Evolutionary conservation across 2,888 invertebrate species (phyloP), one percentile per base, ranked within the genome.

Genomic region (Drosophila mettleri): DNA sequence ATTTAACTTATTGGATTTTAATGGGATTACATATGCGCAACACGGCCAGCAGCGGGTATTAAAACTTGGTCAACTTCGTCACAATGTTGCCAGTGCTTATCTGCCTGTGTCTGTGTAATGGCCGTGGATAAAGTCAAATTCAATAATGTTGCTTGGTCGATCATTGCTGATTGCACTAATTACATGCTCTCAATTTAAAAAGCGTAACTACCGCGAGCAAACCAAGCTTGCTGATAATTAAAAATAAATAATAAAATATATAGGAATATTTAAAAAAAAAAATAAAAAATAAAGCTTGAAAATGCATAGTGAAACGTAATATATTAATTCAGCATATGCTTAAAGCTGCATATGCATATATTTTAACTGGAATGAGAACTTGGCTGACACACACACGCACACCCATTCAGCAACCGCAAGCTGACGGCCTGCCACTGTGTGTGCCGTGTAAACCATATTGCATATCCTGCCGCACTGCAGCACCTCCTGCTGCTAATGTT

Each of bases 1-100:
- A 90, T 89, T 90, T 84, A 88, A 90, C 83, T 90, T 90, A 90
- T 90, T 90, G 89, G 80, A 90, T 90, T 90, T 90, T 90, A 90
- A 90, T 90, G 88, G 84, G 89, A 90, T 90, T 90, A 90, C 89
- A 88, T 79, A 78, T 80, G 85, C 80, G 75, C 78, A 86, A 78
- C 86, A 85, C 80, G 59, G 70, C 43, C 71, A 60, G 69, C 69
- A 52, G 53, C 46, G 75, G 83, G 85, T 71, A 86, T 83, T 86
- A 86, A 83, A 81, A 84, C 85, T 84, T 86, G 82, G 71, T 70
- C 82, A 81, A 81, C 78, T 80, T 70, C 31, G 24, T 46, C 20
- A 31, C 29, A 29, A 29, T 53, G 36, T 27, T 24, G 20, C 22
- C 48, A 8, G 10, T 46, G 46, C 18, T 27, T 6, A 14, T 14